Evolutionary conservation across 2,797 vertebrate species (phyloP), one percentile per base, ranked within the genome.

Genomic region (Aphelocoma californica): DNA sequence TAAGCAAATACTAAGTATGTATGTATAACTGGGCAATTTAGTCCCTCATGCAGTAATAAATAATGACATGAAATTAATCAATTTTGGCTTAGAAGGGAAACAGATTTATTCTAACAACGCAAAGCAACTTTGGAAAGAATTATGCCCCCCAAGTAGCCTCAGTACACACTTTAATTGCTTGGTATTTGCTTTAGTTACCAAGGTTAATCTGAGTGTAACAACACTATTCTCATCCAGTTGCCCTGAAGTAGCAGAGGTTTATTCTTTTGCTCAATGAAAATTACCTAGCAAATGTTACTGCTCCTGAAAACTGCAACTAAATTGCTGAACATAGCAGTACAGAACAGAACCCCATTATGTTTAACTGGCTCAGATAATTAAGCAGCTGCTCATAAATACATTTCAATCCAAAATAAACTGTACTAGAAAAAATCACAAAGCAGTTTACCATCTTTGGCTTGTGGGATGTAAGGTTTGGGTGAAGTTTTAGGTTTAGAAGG

Each of bases 391-490:
- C 65, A 88, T 44, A 90, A 79, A 72, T 15, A 56, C 0, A 2
- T 81, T 89, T 86, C 42, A 82, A 82, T 45, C 28, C 73, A 92
- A 69, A 45, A 72, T 8, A 40, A 87, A 88, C 31, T n/a, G 18
- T 50, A 62, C 61, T 64, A 85, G 38, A 91, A 95, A 77, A 12
- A 95, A 94, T 93, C 31, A 89, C 50, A 90, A 92, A 90, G 69
- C 12, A 65, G 58, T 97, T 98, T 97, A 98, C 97, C 97, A 93
- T 95, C 69, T 97, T 97, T 95, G 42, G 79, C 86, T 53, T 95
- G 92, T 92, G 95, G 70, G 69, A 94, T 69, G 57, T 94, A 92
- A 95, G 96, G 95, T 77, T 90, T 95, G 69, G 87, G 82, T 74
- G 96, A 72, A 90, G 92, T 53, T 97, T 95, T 97, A 83, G 95